Conservation (phyloP, 2,888 invertebrate species). For the Chirona hameri region DNA sequence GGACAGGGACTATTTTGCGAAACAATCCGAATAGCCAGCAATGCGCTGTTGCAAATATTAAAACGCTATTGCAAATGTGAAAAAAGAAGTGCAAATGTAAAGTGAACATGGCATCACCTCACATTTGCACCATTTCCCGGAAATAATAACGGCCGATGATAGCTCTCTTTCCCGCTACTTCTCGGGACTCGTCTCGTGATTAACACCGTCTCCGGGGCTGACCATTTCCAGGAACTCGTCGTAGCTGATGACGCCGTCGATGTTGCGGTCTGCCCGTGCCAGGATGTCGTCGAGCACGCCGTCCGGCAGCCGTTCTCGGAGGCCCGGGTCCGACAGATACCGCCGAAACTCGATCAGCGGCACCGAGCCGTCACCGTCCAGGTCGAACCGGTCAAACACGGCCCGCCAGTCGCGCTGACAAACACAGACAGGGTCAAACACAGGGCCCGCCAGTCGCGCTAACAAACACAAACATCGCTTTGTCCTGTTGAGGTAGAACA, state of each 20-base stretch:
- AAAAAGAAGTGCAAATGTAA: neutral
- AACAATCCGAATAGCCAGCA: too few relatives aligned
- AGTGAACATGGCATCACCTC: neutral
- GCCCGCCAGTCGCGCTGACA: neutral
- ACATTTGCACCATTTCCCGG: neutral
- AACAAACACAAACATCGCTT: too few relatives aligned
- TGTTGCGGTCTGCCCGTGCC: constrained; percentile 47
- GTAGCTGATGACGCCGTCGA: constrained; percentile 78
- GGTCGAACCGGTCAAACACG: constrained; percentile 36
- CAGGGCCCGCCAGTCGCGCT: too few relatives aligned
- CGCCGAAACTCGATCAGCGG: constrained; percentile 36
- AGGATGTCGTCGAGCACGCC: constrained; percentile 44
- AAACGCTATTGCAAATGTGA: neutral
- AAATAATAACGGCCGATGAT: too few relatives aligned
- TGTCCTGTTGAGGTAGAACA: too few relatives aligned
- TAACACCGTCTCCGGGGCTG: too few relatives aligned
- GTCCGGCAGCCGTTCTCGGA: constrained; percentile 41
- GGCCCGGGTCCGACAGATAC: neutral
- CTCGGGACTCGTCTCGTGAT: too few relatives aligned
- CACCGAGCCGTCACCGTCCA: constrained; percentile 37
- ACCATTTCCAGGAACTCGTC: constrained; percentile 74
- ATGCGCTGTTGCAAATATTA: neutral
- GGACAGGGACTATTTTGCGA: too few relatives aligned
- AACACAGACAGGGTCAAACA: neutral
- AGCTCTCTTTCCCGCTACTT: neutral